Evolutionary conservation across 1,140 invertebrate genomes (phyloP), one percentile per base, ranked within the genome.

Genomic region (Drosophila aff.): DNA sequence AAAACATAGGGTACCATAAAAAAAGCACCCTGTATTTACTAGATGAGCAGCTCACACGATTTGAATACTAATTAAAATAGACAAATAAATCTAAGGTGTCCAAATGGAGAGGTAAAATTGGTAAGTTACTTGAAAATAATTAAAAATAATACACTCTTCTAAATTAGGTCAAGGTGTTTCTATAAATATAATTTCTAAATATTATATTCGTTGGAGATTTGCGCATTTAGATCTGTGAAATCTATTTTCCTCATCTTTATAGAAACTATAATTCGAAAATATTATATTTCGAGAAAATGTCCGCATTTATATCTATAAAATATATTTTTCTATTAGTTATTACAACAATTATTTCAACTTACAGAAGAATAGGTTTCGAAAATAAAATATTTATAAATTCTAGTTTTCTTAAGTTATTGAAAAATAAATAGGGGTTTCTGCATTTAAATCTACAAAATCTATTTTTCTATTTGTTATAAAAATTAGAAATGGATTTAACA

Each of bases 31-130:
- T n/a, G n/a, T n/a, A 73, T 60, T 60, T 49, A 36, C 44, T 15
- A 41, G 67, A 72, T 33, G 67, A 46, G n/a, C 69, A 50, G 18
- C 49, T 50, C 16, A 7, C 16, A n/a, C 38, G 44, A 4, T 59
- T 33, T 43, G 15, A 71, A 43, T 43, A 50, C 28, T 43, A 52
- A 57, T 69, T 10, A 16, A 46, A 40, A 60, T 33, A 59, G 36
- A 50, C 53, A 73, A 60, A n/a, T 8, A 8, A 38, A 41, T 50
- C n/a, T 6, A 8, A n/a, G 46, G 53, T 47, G n/a, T 23, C 7
- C 5, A 23, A 57, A 21, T 28, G 41, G 13, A 7, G 9, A 41
- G 16, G 15, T 16, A 33, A 15, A 41, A 33, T 36, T 59, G 52
- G 50, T 73, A 72, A 18, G 46, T 33, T 11, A 33, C 31, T 31